Evolutionary conservation across 2,888 invertebrate genomes (phyloP), one percentile per base, ranked within the genome.

Genomic region (Cylloceria caligata): DNA sequence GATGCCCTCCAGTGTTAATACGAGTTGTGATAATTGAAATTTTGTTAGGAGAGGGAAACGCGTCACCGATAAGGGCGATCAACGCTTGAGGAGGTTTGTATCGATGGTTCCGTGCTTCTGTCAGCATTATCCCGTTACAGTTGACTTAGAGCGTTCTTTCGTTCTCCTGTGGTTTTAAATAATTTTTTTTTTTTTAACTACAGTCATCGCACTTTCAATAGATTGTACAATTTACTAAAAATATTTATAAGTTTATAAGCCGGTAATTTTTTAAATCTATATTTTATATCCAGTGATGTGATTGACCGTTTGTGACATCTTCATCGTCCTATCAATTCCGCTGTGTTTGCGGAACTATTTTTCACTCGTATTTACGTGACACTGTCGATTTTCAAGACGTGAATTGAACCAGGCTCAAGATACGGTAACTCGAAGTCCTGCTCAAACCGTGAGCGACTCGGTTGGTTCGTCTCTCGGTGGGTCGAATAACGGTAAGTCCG

Each of bases 401-500:
- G 9, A 60, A 60, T 60, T 4, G 19, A 19, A 34, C 16, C 13
- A 4, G n/a, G 7, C 30, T 6, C 16, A 30, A n/a, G 34, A 19
- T 4, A 30, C 11, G 16, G 16, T n/a, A 30, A 30, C 6, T 52
- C 24, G 24, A 34, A 60, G 34, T 16, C 9, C 16, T 3, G 60
- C 16, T 60, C 11, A 9, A 34, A 36, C n/a, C 16, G 27, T 69
- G 42, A 71, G 68, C 49, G 60, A 45, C 52, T 27, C 27, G 55
- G 57, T 57, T n/a, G n/a, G 57, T 57, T 30, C 30, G 27, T 88
- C 81, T 79, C 45, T 87, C 84, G 91, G 89, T 91, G 89, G 91
- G 91, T 91, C 91, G 86, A 86, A 89, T 91, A 91, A 91, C 91
- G 91, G 91, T 91, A 85, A 55, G 69, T 27, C 78, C 62, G 24